Base-by-base conservation (phyloP, 2,113 vertebrate species). In the Dasyprocta punctata region DNA sequence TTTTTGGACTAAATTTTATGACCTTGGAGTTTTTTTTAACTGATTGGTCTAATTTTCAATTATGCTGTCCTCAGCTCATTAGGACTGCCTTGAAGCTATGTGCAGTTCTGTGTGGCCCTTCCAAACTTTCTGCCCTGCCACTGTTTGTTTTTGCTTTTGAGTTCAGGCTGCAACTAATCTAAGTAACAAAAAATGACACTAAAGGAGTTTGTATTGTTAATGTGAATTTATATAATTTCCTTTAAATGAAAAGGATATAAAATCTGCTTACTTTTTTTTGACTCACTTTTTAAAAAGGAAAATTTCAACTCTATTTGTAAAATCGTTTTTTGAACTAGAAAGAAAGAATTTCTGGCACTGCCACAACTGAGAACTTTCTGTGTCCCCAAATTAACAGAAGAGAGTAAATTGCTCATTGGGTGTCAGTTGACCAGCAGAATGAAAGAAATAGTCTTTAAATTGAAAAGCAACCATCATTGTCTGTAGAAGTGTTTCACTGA, bases 311-410 rank as follows among this genome's bases (percentile, higher is more conserved):
- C 10, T 61, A 71, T 87, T 93, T 81, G 41, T 69, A 85, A 90
- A 69, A 89, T 49, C 6, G 54, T 41, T 69, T 82, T 92, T 88
- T 26, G 16, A 92, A 58, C 33, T 44, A 78, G 84, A 88, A 56
- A 97, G 28, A 94, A 73, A 41, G 44, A 87, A 92, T 36, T 30
- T 8, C 20, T 77, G 80, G 60, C 8, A 11, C 80, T 65, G 98
- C 95, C 85, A 91, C 54, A 85, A 0, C 0, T 95, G 36, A 96
- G 90, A 97, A 94, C 1, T 96, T 89, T 0, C 0, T 28, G 5
- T 54, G n/a, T 26, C 88, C 83, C 94, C 61, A 61, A 94, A 97
- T 95, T 89, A 94, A 92, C 13, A 61, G 78, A 33, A 30, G 41
- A 89, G 10, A 73, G 90, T 28, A 78, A 97, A 54, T 63, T 92